A percentile compares a stretch with the other conserved stretches of the same genome.
Conservation (phyloP, 1,140 invertebrate genomes). For the Ganaspis sp. region DNA sequence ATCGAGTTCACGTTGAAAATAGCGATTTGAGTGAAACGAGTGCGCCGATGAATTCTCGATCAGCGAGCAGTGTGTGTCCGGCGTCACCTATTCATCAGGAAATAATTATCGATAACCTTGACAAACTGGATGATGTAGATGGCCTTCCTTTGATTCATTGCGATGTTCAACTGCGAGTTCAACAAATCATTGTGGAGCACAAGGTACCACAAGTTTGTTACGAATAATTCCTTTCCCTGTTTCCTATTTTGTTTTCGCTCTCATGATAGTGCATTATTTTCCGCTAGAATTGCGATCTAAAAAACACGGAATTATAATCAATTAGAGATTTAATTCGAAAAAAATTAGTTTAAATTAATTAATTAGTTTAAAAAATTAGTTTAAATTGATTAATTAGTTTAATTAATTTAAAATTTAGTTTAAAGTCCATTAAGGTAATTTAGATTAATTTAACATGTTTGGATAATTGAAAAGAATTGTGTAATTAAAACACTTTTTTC, state of each 20-base stretch:
- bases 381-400: too few relatives aligned
- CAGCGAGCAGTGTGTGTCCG: constrained; percentile 72
- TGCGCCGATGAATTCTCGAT: constrained; percentile 67
- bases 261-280: neutral
- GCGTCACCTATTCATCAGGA: constrained; percentile 72
- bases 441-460: too few relatives aligned
- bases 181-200: constrained; percentile 87
- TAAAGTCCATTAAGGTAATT: too few relatives aligned
- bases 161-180: constrained; percentile 86
- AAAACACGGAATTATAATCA: neutral
- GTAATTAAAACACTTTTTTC: too few relatives aligned
- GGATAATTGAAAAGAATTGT: too few relatives aligned
- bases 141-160: constrained; percentile 87
- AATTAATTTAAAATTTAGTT: too few relatives aligned
- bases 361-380: too few relatives aligned
- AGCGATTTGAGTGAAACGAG: constrained; percentile 72
- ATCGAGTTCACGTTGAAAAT: constrained; percentile 64
- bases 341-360: too few relatives aligned
- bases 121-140: constrained; percentile 81
- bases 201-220: constrained; percentile 76
- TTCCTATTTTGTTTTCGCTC: neutral
- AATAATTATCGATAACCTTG: constrained; percentile 68
- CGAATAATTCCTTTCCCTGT: constrained; percentile 18
- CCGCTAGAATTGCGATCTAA: neutral
- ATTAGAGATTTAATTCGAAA: too few relatives aligned